Conservation (phyloP, 2,113 vertebrate genomes). For the Trichechus manatus region DNA sequence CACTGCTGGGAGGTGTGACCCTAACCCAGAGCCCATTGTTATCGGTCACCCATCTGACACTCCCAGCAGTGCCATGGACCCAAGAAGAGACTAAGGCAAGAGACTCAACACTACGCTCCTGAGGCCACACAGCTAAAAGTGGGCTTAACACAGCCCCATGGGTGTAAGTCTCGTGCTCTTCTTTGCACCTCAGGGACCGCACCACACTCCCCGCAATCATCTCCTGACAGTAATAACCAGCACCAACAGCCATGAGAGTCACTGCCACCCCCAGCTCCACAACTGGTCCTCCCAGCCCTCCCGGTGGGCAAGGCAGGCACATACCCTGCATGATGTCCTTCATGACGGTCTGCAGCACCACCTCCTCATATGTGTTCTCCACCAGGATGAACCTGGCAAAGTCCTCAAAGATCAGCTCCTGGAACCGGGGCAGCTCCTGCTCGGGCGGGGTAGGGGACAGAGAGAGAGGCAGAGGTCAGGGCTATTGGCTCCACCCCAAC, state of each 20-base stretch:
- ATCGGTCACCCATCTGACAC: not conserved
- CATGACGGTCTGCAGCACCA: slow-evolving; percentile 96
- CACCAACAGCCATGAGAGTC: fast-evolving
- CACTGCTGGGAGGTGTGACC: not conserved
- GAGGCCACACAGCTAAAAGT: not conserved
- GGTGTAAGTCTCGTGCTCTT: fast-evolving
- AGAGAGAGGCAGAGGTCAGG: not conserved
- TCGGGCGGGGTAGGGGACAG: fast-evolving
- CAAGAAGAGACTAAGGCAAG: not conserved
- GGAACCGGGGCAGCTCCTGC: slow-evolving; percentile 94
- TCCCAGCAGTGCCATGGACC: not conserved
- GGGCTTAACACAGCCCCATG: not conserved
- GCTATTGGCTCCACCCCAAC: not conserved
- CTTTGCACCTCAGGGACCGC: not conserved
- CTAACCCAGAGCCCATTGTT: not conserved
- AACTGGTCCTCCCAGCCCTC: not conserved
- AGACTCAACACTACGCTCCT: fast-evolving
- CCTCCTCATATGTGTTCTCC: slow-evolving; percentile 96
- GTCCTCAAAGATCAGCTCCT: slow-evolving; percentile 98
- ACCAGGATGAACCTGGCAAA: slow-evolving; percentile 95
- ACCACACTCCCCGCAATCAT: fast-evolving
- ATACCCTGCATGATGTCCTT: slow-evolving; percentile 98
- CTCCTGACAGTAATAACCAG: fast-evolving
- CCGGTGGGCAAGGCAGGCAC: not conserved
- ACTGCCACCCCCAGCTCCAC: fast-evolving